Evolutionary conservation across 2,888 invertebrate species (phyloP), one percentile per base, ranked within the genome.

Genomic region (Cerceris rybyensis): DNA sequence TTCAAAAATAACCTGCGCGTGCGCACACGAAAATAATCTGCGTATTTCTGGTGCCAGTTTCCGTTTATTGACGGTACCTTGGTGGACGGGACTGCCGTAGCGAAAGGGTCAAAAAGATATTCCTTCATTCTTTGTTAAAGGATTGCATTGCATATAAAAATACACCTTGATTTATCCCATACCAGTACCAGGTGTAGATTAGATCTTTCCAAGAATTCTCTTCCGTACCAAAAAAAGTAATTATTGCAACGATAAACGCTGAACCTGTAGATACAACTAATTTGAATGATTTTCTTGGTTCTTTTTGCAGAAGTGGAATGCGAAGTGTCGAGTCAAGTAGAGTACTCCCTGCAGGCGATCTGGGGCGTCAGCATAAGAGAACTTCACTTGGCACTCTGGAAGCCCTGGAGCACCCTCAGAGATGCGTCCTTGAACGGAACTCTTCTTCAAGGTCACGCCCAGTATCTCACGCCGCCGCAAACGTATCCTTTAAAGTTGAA

Each of bases 301-400:
- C 16, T 55, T 13, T 7, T 50, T 68, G 57, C 63, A 96, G 96
- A 96, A 91, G 95, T 96, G 60, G 95, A 95, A 90, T 96, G 95
- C 93, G 94, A 94, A 84, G 94, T 96, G 66, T 96, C 96, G 28
- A 96, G 96, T 84, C 96, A 96, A 90, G 96, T 96, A 70, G 94
- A 95, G 74, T 96, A 96, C 92, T 95, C 95, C 91, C 93, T 96
- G 80, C 95, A 96, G 85, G 95, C 95, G 83, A 96, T 96, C 93
- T 96, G 96, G 96, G 96, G 96, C 6, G 96, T 96, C 60, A 96
- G 96, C 46, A 96, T 96, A 78, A 93, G 96, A 81, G 96, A 96
- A 90, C 93, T 96, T 73, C 96, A 96, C 90, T 93, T 95, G 87
- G 96, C 96, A 69, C 93, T 96, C 55, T 96, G 96, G 96, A 94